Conservation (phyloP, 2,113 vertebrate species). For the Glaucomys volans region DNA sequence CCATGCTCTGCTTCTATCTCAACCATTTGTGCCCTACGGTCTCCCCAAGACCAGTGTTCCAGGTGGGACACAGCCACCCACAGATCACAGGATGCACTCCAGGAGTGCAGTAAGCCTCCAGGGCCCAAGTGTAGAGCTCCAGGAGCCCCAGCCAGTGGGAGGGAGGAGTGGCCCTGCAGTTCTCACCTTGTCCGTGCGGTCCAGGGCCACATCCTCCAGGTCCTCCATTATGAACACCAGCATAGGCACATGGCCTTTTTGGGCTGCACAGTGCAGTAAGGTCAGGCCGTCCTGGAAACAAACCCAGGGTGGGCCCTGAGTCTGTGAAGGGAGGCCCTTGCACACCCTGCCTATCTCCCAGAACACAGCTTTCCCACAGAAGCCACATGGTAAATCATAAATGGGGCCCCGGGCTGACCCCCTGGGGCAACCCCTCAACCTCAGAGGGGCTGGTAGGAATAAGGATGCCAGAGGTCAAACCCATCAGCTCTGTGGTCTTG, state of each 20-base stretch:
- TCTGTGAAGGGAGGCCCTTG: neutral
- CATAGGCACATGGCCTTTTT: conserved; percentile 90
- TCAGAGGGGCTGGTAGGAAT: neutral
- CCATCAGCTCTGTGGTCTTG: neutral
- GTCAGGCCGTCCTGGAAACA: conserved; percentile 89
- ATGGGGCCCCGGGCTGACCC: neutral
- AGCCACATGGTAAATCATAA: neutral
- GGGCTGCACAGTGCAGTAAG: conserved; percentile 93
- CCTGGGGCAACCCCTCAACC: neutral
- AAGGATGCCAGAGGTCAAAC: neutral
- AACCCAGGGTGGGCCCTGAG: neutral
- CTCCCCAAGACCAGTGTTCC: neutral
- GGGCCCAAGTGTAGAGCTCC: neutral
- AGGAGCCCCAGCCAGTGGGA: neutral
- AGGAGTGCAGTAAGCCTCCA: neutral
- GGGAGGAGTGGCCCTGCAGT: neutral
- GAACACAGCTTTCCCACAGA: neutral
- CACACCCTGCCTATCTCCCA: neutral
- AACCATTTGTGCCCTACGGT: neutral
- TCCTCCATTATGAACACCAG: conserved; percentile 92
- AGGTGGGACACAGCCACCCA: neutral
- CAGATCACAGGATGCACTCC: neutral
- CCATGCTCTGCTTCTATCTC: neutral
- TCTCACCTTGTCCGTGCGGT: conserved; percentile 90
- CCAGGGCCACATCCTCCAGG: conserved; percentile 90